A percentile compares a stretch with the other conserved stretches of the same genome.
These are phyloP conservation scores for Aricia agestis DNA, from an alignment of 1,140 invertebrate species.

Conservation along the genomic window DNA sequence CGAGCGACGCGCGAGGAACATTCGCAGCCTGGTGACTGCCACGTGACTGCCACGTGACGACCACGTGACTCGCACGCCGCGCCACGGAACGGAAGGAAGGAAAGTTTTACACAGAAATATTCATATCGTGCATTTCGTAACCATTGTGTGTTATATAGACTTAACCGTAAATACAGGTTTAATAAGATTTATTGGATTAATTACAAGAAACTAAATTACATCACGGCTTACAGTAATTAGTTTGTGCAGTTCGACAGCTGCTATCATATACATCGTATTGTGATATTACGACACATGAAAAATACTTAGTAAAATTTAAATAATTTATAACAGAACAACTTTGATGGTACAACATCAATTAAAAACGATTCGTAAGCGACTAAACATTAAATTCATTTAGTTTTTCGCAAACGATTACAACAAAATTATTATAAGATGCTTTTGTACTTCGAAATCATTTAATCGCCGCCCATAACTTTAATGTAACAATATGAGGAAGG, in stretches of 20 bases:
- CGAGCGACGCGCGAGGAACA: slow-evolving; percentile 15
- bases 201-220: slow-evolving; percentile 14
- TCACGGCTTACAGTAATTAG: slow-evolving; percentile 14
- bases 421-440: background rate
- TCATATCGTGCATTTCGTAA: slow-evolving; percentile 13
- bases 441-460: slow-evolving; percentile 10
- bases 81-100: background rate
- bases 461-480: slow-evolving; percentile 5
- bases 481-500: background rate
- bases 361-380: background rate
- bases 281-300: background rate
- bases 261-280: slow-evolving; percentile 22
- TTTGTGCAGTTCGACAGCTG: slow-evolving; percentile 37
- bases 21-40: slow-evolving; percentile 21
- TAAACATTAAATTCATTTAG: background rate
- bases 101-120: slow-evolving; percentile 16
- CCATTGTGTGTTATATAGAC: slow-evolving; percentile 13
- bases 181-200: slow-evolving; percentile 13
- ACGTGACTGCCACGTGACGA: background rate
- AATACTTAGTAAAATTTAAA: background rate
- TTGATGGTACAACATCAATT: background rate
- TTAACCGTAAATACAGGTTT: slow-evolving; percentile 4
- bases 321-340: slow-evolving; percentile 7
- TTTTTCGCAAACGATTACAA: slow-evolving; percentile 1
- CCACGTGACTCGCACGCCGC: background rate